These are phyloP conservation scores for Mycalesis mineus DNA, from an alignment of 2,888 invertebrate genomes.

Conservation along the genomic window DNA sequence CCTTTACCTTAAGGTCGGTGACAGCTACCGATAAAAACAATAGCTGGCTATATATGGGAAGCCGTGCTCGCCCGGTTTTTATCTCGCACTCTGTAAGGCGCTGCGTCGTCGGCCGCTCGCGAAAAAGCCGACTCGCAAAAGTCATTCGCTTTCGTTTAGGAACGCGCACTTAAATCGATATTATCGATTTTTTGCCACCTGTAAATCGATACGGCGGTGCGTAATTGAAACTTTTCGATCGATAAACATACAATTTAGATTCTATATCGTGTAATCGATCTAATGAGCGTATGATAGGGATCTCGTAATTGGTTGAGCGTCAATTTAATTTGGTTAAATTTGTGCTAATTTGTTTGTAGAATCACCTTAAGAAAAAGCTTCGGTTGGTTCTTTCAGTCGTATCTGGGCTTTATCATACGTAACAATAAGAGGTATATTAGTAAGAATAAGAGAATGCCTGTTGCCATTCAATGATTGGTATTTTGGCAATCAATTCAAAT, in stretches of 20 bases:
- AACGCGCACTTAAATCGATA: slow-evolving; percentile 27
- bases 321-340: slow-evolving; percentile 1
- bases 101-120: slow-evolving; percentile 21
- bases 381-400: neutral
- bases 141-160: slow-evolving; percentile 31
- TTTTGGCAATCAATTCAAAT: no score
- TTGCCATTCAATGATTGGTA: no score
- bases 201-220: slow-evolving; percentile 27
- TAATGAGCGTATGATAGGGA: slow-evolving; percentile 4
- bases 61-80: slow-evolving; percentile 27
- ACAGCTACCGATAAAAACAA: slow-evolving; percentile 52
- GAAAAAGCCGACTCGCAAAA: slow-evolving; percentile 26
- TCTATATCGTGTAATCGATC: slow-evolving; percentile 1
- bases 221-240: slow-evolving; percentile 26
- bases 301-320: neutral
- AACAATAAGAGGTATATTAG: no score
- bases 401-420: neutral
- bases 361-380: neutral
- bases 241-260: slow-evolving; percentile 12
- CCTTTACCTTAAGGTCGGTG: slow-evolving; percentile 34
- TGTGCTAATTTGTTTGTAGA: neutral
- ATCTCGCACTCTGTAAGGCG: slow-evolving; percentile 23
- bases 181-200: slow-evolving; percentile 25
- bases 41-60: slow-evolving; percentile 39
- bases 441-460: no score